Evolutionary conservation across 1,140 invertebrate genomes (phyloP), one percentile per base, ranked within the genome.

Genomic region (Rhyzopertha dominica): DNA sequence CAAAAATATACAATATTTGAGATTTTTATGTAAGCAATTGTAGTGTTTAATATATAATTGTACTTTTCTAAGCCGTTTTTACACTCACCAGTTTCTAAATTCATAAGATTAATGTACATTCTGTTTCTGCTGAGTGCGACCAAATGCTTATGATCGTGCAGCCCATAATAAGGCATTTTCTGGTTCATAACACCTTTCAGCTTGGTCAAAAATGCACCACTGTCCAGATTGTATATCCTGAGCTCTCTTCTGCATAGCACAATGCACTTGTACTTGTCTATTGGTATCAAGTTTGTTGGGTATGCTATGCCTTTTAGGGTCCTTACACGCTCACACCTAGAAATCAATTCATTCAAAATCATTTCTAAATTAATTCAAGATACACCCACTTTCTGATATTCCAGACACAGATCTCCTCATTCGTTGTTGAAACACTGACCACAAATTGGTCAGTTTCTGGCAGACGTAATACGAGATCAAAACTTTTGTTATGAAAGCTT

Each of bases 51-150:
- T 16, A 38, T 5, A 10, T 2, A 38, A 5, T 25, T 5, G 10
- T 38, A 22, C 16, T 22, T 4, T 3, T 37, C 19, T 32, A 12
- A 20, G 4, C 17, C 12, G 24, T 19, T 5, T 9, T 4, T 24
- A 35, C 13, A 49, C 46, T 56, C 45, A 75, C 73, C 84, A 49
- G 75, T 81, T 49, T 84, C 80, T 22, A 89, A 71, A 66, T 90
- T 89, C 79, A 90, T 88, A 42, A 93, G 75, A 69, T 92, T 90
- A 26, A 92, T 87, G 64, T 91, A 90, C 87, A 93, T 91, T 47
- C 89, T 66, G 68, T 91, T 91, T 26, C 89, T 72, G 1, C 87
- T 87, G 10, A 93, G 70, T 10, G 86, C 81, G 9, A 91, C 87
- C 31, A 90, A 68, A 65, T 90, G 87, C 13, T 79, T 76, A 26